Percentiles rank a stretch among this genome's conserved stretches.
phyloP scores from a whole-genome alignment of 1,140 invertebrate genomes.

The Drosophila lini region DNA sequence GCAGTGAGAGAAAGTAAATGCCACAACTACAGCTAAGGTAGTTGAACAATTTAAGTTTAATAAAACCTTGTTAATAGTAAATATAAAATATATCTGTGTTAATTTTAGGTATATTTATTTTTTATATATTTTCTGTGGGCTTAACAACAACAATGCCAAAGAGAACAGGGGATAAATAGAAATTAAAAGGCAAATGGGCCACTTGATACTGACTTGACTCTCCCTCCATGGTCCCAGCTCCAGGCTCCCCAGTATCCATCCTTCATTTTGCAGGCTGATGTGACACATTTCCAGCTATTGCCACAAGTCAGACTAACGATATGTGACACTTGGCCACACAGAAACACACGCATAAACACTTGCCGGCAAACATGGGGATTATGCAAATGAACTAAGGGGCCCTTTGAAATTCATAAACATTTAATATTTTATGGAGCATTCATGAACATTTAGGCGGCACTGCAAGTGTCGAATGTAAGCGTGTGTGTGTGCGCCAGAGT shows the following conservation, averaged over 20 bases:
- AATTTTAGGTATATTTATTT: not conserved
- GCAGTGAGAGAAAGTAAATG: slow-evolving; percentile 1
- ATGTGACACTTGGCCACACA: slow-evolving; percentile 59
- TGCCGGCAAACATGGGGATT: slow-evolving; percentile 65
- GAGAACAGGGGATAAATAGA: not conserved
- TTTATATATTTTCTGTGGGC: not conserved
- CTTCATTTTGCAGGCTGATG: slow-evolving; percentile 14
- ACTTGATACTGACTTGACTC: slow-evolving; percentile 20
- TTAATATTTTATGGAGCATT: slow-evolving; percentile 68
- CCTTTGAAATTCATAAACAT: slow-evolving; percentile 74
- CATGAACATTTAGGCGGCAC: slow-evolving; percentile 61
- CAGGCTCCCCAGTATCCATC: not conserved
- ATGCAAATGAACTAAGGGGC: slow-evolving; percentile 65
- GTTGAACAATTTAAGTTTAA: too few species aligned
- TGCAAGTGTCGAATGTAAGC: slow-evolving; percentile 29
- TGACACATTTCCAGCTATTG: slow-evolving; percentile 48
- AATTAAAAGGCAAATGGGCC: slow-evolving; percentile 27
- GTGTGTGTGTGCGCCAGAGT: not conserved
- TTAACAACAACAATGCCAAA: not conserved
- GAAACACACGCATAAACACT: slow-evolving; percentile 32
- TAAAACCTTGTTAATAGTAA: too few species aligned
- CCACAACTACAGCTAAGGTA: too few species aligned
- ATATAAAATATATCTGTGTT: too few species aligned
- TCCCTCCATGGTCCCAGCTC: not conserved
- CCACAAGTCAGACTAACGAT: slow-evolving; percentile 52